Evolutionary conservation across 1,140 invertebrate species (phyloP).

Genomic region (Ganaspis sp.): DNA sequence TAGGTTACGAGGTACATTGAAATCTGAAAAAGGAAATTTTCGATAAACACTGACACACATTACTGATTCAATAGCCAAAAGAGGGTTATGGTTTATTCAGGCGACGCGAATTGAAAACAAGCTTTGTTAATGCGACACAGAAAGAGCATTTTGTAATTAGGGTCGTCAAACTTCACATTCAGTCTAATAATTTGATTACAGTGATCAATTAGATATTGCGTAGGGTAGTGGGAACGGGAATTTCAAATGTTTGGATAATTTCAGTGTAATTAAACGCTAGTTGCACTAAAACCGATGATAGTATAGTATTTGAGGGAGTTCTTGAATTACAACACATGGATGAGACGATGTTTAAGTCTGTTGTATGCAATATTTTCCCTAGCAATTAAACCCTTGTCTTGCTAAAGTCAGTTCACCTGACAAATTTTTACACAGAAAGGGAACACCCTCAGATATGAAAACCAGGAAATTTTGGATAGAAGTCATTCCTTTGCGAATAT

Average conservation of each 20-base stretch:
- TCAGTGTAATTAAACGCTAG: slow-evolving; percentile 35
- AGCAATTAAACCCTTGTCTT: too few relatives aligned
- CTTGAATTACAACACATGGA: slow-evolving; percentile 46
- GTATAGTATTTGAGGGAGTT: too few relatives aligned
- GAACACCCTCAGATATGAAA: too few relatives aligned
- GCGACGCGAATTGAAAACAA: neutral
- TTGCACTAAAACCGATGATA: slow-evolving; percentile 35
- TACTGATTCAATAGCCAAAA: neutral
- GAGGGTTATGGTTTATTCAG: neutral
- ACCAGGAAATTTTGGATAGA: too few relatives aligned
- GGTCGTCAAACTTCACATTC: neutral
- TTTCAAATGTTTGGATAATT: slow-evolving; percentile 33
- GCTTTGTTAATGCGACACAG: slow-evolving; percentile 36
- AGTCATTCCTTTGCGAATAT: too few relatives aligned
- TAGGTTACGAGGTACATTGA: slow-evolving; percentile 2
- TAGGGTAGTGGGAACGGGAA: slow-evolving; percentile 33
- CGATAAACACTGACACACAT: neutral
- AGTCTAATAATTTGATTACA: slow-evolving; percentile 11
- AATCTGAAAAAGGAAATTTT: slow-evolving; percentile 1
- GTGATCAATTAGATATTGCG: neutral
- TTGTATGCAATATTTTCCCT: too few relatives aligned
- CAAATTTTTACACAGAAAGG: too few relatives aligned
- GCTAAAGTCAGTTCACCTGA: too few relatives aligned
- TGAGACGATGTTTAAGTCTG: too few relatives aligned
- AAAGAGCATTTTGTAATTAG: neutral